A percentile compares a stretch with the other conserved stretches of the same genome.
These are phyloP conservation scores for Neuroscelio doddi DNA, from an alignment of 2,888 invertebrate species.

Conservation along the genomic window DNA sequence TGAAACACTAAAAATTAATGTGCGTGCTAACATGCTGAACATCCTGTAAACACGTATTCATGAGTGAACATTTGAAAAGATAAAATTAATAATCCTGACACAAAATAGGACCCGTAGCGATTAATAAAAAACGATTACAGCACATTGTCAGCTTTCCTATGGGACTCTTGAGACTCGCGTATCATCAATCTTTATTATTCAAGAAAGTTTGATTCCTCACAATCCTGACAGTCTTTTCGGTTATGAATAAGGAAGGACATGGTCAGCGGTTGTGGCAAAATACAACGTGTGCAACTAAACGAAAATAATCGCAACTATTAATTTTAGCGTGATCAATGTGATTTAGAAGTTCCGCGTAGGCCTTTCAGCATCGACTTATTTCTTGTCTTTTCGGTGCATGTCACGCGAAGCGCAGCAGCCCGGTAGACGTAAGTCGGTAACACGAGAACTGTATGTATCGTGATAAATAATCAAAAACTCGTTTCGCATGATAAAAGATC, in stretches of 20 bases:
- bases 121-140: constrained; percentile 10
- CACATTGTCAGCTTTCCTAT: constrained; percentile 1
- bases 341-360: too few relatives aligned
- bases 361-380: too few relatives aligned
- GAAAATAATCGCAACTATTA: constrained; percentile 27
- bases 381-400: too few relatives aligned
- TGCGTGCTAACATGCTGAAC: too few relatives aligned
- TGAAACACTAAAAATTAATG: too few relatives aligned
- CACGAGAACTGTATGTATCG: constrained; percentile 19
- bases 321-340: constrained; percentile 32
- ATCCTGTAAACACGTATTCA: too few relatives aligned
- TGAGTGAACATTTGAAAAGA: too few relatives aligned
- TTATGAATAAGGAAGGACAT: too few relatives aligned
- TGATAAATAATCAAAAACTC: constrained; percentile 45
- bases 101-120: neutral
- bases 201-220: neutral
- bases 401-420: neutral
- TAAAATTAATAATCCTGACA: too few relatives aligned
- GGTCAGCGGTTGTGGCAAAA: neutral
- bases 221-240: constrained; percentile 11
- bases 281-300: constrained; percentile 18
- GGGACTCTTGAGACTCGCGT: too few relatives aligned
- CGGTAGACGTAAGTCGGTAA: too few relatives aligned
- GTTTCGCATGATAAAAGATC: constrained; percentile 43
- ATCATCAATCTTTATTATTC: constrained; percentile 29